Evolutionary conservation across 2,888 invertebrate genomes (phyloP), one percentile per base, ranked within the genome.

Genomic region (Drosophila diplacantha): DNA sequence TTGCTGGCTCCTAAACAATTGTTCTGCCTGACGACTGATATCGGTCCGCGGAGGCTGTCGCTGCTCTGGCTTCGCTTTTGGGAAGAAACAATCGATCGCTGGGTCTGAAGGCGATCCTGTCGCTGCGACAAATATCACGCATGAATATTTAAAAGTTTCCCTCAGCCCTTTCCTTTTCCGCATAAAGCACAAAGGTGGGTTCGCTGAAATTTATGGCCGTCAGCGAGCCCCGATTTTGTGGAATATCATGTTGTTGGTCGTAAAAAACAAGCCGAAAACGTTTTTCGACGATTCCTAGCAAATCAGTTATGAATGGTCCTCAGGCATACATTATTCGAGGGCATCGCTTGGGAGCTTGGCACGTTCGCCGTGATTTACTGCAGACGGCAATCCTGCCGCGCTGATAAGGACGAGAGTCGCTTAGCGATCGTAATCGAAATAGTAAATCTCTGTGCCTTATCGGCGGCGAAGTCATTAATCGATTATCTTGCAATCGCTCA

Each of bases 51-150:
- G 60, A 24, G 41, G 49, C 63, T 60, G 47, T 60, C 59, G 50
- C 20, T 63, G 51, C 14, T 50, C 50, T 61, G 62, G 60, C 44
- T 51, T 49, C 35, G 47, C 2, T 34, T 32, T 61, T 43, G 47
- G 37, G 32, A 60, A 47, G 39, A 59, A 70, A 69, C 63, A 78
- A 78, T 78, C 79, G 78, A 83, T 78, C 83, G 82, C 59, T 58
- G 54, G 59, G 47, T 50, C 68, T 52, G 61, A 61, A 69, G 37
- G 52, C 66, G 69, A 66, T 66, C 66, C 66, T 66, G 84, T 83
- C 84, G 84, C 82, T 81, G 75, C 80, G 78, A 79, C 78, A 79
- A 79, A 79, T 79, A 83, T 79, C 82, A 59, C 62, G 60, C 73
- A 79, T 83, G 84, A 83, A 81, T 79, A 79, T 79, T 83, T 83